These are phyloP conservation scores for Erinaceus europaeus DNA, from an alignment of 2,113 vertebrate species.

Conservation along the genomic window DNA sequence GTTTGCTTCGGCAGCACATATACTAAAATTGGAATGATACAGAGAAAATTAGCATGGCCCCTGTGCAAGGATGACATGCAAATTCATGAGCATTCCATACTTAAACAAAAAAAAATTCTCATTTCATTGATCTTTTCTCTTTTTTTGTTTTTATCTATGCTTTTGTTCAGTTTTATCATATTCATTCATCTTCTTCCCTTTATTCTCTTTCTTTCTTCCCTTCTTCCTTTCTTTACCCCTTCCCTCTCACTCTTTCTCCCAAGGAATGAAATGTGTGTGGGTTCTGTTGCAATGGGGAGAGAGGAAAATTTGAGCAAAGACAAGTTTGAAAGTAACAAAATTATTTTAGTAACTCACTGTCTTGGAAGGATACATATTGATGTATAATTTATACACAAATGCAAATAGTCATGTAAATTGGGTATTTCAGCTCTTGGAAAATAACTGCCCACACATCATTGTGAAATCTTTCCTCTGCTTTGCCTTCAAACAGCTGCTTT, in stretches of 20 bases:
- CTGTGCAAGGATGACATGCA: too few species aligned
- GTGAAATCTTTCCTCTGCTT: neutral
- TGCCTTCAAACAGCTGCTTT: neutral
- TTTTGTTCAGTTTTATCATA: too few species aligned
- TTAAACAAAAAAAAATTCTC: neutral
- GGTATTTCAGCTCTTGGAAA: conserved; percentile 69
- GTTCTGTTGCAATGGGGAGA: conserved; percentile 51
- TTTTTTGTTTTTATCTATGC: neutral
- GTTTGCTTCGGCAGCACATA: too few species aligned
- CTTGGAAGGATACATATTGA: conserved; percentile 73
- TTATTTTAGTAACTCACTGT: conserved; percentile 74
- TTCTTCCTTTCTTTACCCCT: neutral
- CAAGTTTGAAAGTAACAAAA: conserved; percentile 73
- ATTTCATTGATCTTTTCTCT: neutral
- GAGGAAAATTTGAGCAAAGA: conserved; percentile 74
- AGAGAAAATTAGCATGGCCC: too few species aligned
- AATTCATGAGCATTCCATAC: neutral
- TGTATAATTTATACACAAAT: conserved; percentile 77
- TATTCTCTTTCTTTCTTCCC: conserved; percentile 3
- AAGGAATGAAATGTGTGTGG: conserved; percentile 53
- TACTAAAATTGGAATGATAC: too few species aligned
- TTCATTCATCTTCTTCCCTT: conserved; percentile 35
- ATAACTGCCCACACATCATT: conserved; percentile 47
- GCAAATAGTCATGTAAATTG: conserved; percentile 75
- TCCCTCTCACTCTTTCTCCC: neutral